Percentiles rank a stretch among this genome's conserved stretches.
These are phyloP conservation scores for Psilanteris sp. DNA, from an alignment of 1,140 invertebrate species.

Conservation along the genomic window DNA sequence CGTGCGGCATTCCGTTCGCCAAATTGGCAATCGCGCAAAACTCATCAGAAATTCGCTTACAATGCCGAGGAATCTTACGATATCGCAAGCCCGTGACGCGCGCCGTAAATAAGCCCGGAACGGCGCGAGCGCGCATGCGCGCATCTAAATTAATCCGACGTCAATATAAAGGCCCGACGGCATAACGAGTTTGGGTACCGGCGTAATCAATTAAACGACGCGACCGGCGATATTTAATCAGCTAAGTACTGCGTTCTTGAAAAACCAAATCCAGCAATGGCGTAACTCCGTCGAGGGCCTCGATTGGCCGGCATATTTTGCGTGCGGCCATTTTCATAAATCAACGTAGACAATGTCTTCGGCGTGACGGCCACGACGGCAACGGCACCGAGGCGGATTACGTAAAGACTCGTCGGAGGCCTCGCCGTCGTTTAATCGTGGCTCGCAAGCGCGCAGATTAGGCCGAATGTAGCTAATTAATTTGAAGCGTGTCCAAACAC, in stretches of 20 bases:
- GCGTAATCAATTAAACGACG: constrained; percentile 37
- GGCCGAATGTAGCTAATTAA: constrained; percentile 62
- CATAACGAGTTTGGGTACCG: constrained; percentile 9
- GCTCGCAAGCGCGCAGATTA: constrained; percentile 49
- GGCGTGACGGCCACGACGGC: constrained; percentile 23
- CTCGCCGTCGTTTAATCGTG: constrained; percentile 10
- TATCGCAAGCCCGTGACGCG: constrained; percentile 1
- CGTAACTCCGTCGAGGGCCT: constrained; percentile 15
- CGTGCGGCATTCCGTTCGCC: neutral
- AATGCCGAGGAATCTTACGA: constrained; percentile 1
- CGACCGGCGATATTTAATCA: constrained; percentile 31
- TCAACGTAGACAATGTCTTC: constrained; percentile 54
- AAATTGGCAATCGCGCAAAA: too few species aligned
- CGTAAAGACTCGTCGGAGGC: constrained; percentile 34
- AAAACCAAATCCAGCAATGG: constrained; percentile 32
- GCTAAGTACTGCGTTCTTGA: constrained; percentile 28
- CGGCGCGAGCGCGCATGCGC: constrained; percentile 15
- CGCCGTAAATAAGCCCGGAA: constrained; percentile 33
- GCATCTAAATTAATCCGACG: constrained; percentile 50
- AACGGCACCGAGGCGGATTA: constrained; percentile 47
- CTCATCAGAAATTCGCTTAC: constrained; percentile 18
- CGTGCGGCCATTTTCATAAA: constrained; percentile 55
- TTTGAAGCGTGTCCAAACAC: constrained; percentile 65
- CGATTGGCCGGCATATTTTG: constrained; percentile 9
- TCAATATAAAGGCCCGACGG: constrained; percentile 28